These are phyloP conservation scores for Slavum lentiscoides DNA, from an alignment of 2,888 invertebrate genomes.

Conservation along the genomic window DNA sequence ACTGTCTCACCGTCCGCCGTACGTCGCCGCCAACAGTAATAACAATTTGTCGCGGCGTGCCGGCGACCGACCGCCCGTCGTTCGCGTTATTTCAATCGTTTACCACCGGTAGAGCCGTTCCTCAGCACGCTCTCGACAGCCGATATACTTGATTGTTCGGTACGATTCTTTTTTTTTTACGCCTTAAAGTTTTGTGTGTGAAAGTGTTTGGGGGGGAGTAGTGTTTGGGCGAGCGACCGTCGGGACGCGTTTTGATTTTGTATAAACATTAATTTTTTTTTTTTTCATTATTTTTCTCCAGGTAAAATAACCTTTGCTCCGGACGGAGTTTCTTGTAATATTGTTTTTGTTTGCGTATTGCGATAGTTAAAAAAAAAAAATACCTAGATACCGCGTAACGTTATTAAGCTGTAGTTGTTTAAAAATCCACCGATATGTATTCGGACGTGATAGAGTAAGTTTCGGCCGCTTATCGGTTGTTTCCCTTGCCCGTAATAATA, in stretches of 20 bases:
- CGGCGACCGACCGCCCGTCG: no score
- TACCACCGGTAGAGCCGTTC: no score
- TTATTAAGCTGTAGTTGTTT: constrained; percentile 16
- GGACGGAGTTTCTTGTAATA: constrained; percentile 1
- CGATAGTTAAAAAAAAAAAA: background rate
- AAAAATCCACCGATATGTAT: constrained; percentile 40
- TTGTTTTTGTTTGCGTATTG: constrained; percentile 9
- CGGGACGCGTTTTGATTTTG: background rate
- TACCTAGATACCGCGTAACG: background rate
- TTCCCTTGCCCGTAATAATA: background rate
- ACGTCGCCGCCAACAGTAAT: no score
- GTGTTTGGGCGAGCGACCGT: no score
- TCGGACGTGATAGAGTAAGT: constrained; percentile 45
- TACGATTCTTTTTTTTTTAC: no score
- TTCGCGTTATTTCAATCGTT: no score
- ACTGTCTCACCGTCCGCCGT: no score
- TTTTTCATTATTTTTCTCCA: constrained; percentile 15
- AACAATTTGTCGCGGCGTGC: no score
- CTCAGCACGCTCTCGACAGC: no score
- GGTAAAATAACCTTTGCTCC: constrained; percentile 3
- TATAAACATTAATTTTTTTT: background rate
- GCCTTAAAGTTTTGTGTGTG: no score
- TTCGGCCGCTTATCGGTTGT: background rate
- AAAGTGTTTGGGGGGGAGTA: no score
- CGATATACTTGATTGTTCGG: no score